phyloP scores from a whole-genome alignment of 37 sponge, comb jelly and placozoan species.

The Cliona cf. orientalis region DNA sequence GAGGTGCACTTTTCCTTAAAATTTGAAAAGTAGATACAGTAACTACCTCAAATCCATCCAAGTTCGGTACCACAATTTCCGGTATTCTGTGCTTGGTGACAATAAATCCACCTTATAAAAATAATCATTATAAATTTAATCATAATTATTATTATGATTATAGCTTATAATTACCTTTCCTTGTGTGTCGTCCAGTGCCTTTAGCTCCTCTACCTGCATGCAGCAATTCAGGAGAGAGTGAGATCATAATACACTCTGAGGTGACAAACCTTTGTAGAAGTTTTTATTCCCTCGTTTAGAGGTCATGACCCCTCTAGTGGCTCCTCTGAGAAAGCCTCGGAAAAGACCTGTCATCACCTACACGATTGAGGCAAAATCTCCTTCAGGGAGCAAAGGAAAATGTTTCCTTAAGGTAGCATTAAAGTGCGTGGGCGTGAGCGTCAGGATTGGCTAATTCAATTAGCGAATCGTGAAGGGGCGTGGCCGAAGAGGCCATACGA shows the following conservation, averaged over 20 bases:
- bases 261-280: conserved; percentile 56
- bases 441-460: too few species aligned
- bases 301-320: conserved; percentile 59
- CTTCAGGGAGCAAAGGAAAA: too few species aligned
- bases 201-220: conserved; percentile 67
- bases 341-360: conserved; percentile 30
- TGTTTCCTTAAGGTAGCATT: too few species aligned
- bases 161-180: conserved; percentile 44
- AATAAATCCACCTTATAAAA: conserved; percentile 49
- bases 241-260: not conserved
- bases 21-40: too few species aligned
- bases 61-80: conserved; percentile 59
- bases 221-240: not conserved
- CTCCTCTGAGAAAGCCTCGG: conserved; percentile 52
- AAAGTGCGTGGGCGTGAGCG: too few species aligned
- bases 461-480: too few species aligned
- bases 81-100: conserved; percentile 43
- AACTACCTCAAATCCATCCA: conserved; percentile 64
- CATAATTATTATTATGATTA: not conserved
- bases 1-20: too few species aligned
- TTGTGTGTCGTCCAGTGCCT: conserved; percentile 58
- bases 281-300: conserved; percentile 58
- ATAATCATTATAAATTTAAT: too few species aligned
- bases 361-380: not conserved
- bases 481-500: too few species aligned